phyloP scores from a whole-genome alignment of 2,888 invertebrate genomes.

The Rugalucina vietnamica region DNA sequence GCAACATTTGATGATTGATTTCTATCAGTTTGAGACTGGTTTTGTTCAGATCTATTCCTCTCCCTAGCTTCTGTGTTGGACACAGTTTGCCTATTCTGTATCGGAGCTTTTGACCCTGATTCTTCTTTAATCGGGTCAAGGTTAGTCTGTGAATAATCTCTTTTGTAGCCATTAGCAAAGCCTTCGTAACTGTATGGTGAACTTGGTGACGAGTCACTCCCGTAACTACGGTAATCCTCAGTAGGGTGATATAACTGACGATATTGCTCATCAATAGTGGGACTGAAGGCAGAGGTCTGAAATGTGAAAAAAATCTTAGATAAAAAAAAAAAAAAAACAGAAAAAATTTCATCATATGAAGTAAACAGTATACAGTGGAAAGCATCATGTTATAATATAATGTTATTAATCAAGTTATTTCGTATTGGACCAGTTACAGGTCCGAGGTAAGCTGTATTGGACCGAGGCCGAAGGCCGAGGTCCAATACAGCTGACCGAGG shows the following conservation, averaged over 20 bases:
- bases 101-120: neutral
- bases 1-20: neutral
- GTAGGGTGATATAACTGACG: conserved; percentile 77
- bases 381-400: too few species aligned
- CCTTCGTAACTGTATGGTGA: conserved; percentile 31
- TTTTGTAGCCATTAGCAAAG: conserved; percentile 32
- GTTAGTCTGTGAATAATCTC: conserved; percentile 39
- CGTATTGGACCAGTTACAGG: too few species aligned
- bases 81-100: neutral
- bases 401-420: too few species aligned
- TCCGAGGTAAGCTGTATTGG: too few species aligned
- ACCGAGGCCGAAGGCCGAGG: too few species aligned
- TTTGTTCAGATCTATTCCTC: conserved; percentile 26
- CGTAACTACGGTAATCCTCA: conserved; percentile 71
- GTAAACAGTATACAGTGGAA: too few species aligned
- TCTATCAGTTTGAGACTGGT: neutral
- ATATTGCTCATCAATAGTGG: conserved; percentile 75
- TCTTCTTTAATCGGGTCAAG: conserved; percentile 71
- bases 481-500: too few species aligned
- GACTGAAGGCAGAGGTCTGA: conserved; percentile 80
- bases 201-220: conserved; percentile 52
- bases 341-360: too few species aligned
- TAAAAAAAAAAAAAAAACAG: too few species aligned
- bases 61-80: too few species aligned
- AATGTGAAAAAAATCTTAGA: conserved; percentile 42